Base-by-base conservation (phyloP, 1,140 invertebrate species). In the Bombus picipes region DNA sequence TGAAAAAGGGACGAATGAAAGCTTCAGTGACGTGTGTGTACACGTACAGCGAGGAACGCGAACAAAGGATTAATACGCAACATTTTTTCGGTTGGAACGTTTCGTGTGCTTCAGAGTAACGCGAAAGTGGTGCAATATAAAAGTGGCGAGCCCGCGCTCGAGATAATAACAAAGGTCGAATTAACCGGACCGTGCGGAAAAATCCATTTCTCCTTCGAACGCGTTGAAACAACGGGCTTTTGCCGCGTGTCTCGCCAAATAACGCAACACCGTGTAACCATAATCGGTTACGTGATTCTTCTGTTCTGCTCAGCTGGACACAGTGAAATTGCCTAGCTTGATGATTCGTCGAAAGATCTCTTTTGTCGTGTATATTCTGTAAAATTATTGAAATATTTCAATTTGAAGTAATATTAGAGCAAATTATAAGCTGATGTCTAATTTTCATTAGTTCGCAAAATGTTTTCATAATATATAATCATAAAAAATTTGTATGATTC, bases 21-120 rank as follows among this genome's bases (percentile, higher is more conserved):
- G n/a, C 15, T 41, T 47, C 6, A 13, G 25, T 15, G 32, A 18
- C 25, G 8, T 22, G 73, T 28, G 59, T 13, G 32, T 75, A 32
- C 9, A 28, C 15, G 37, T 62, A 28, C n/a, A 10, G 37, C 22
- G 53, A 39, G 43, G 25, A 70, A n/a, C 66, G 62, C 41, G 66
- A 73, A 81, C 73, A 85, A 81, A 47, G 53, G n/a, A 85, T 62
- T 75, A 81, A 75, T 87, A 39, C 22, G 13, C 57, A 81, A 70
- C 59, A 85, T 53, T 72, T 59, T 47, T 53, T 79, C 59, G 47
- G 68, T 22, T 28, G 68, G 68, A 72, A 81, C 15, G 28, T 57
- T 59, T 28, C 43, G 39, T 12, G 39, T 43, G 68, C n/a, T 43
- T 39, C 15, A 8, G 32, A 15, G 34, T 39, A 28, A 37, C 74